Evolutionary conservation across 1,140 invertebrate genomes (phyloP).

Genomic region (Cherax destructor): DNA sequence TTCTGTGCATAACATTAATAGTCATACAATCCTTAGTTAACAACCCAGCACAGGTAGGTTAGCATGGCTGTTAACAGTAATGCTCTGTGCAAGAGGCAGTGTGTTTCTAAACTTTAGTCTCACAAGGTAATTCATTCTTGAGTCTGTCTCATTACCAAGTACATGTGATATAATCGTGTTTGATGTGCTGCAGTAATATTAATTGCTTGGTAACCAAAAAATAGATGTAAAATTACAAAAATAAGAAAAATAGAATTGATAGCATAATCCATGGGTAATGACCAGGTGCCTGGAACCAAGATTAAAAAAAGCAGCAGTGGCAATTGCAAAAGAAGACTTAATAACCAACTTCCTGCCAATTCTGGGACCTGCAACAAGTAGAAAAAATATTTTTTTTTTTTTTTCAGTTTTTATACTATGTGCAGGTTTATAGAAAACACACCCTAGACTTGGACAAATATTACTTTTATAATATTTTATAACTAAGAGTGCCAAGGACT

Average conservation of each 20-base stretch:
- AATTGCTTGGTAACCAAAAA: conserved; percentile 78
- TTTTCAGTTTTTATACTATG: not conserved
- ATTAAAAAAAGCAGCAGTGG: conserved; percentile 86
- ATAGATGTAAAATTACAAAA: conserved; percentile 82
- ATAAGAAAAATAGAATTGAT: conserved; percentile 81
- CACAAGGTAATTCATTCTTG: not conserved
- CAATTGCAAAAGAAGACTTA: conserved; percentile 88
- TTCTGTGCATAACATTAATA: not conserved
- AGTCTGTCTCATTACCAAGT: conserved; percentile 32
- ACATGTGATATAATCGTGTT: conserved; percentile 60
- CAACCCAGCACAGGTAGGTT: not conserved
- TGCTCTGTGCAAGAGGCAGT: not conserved
- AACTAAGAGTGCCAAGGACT: too few relatives aligned
- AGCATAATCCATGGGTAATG: conserved; percentile 82
- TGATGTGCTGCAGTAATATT: conserved; percentile 64
- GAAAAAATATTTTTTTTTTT: not conserved
- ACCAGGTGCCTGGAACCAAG: conserved; percentile 81
- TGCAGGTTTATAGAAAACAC: too few relatives aligned
- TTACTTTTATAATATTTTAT: too few relatives aligned
- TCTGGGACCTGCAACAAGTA: conserved; percentile 85
- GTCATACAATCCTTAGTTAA: not conserved
- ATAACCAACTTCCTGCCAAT: conserved; percentile 90
- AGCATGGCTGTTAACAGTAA: not conserved
- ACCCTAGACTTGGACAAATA: too few relatives aligned
- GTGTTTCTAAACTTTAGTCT: not conserved